Evolutionary conservation across 1,140 invertebrate genomes (phyloP).

Genomic region (Magallana gigas): DNA sequence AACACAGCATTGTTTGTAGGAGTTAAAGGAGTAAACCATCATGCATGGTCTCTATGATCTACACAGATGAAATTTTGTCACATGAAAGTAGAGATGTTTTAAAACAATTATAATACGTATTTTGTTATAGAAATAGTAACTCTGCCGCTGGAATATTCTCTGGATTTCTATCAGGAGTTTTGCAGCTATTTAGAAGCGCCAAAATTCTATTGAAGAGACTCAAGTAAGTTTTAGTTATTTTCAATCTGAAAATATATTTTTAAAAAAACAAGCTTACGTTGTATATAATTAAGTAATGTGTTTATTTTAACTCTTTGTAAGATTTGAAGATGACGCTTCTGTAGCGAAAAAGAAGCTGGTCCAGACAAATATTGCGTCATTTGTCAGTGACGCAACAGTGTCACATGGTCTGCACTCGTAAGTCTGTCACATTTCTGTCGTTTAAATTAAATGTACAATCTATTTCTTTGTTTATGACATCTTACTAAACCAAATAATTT

Average conservation of each 20-base stretch:
- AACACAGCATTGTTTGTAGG: too few relatives aligned
- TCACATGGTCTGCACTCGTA: conserved; percentile 51
- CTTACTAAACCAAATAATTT: too few relatives aligned
- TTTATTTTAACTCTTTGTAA: neutral
- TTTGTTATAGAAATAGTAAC: conserved; percentile 46
- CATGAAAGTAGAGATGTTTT: too few relatives aligned
- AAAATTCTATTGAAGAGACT: conserved; percentile 64
- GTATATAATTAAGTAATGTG: neutral
- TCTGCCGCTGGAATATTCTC: conserved; percentile 48
- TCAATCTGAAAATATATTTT: neutral
- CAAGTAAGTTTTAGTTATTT: conserved; percentile 44
- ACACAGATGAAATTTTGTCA: too few relatives aligned
- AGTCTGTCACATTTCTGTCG: neutral
- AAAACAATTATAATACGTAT: too few relatives aligned
- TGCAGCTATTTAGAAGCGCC: conserved; percentile 59
- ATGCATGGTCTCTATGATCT: too few relatives aligned
- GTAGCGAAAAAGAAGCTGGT: conserved; percentile 41
- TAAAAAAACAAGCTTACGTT: neutral
- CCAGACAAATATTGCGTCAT: conserved; percentile 46
- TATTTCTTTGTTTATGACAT: too few relatives aligned
- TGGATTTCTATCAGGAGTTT: conserved; percentile 57
- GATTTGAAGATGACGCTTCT: conserved; percentile 49
- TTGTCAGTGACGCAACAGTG: conserved; percentile 44
- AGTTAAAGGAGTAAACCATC: too few relatives aligned
- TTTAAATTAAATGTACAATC: conserved; percentile 28